Evolutionary conservation across 2,797 vertebrate genomes (phyloP).

Genomic region (Coendou prehensilis): DNA sequence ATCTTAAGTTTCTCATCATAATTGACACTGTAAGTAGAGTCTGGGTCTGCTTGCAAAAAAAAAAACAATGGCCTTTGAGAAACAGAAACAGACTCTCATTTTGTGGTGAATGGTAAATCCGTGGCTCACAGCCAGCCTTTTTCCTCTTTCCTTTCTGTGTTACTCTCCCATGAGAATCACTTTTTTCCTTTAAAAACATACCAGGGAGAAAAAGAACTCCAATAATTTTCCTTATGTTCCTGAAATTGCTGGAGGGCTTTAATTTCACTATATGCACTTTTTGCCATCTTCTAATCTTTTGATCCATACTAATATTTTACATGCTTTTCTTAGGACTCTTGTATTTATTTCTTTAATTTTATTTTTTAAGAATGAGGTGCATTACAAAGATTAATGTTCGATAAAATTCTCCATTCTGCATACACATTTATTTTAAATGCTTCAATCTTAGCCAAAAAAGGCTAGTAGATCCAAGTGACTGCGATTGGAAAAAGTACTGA

Average conservation of each 20-base stretch:
- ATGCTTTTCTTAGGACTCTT: constrained; percentile 19
- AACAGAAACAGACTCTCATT: constrained; percentile 69
- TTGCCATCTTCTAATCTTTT: constrained; percentile 38
- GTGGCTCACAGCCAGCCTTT: constrained; percentile 73
- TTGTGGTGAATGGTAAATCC: constrained; percentile 66
- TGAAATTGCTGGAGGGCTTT: constrained; percentile 45
- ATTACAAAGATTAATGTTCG: constrained; percentile 48
- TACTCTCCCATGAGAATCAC: constrained; percentile 63
- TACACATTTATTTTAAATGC: constrained; percentile 66
- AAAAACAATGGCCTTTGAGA: constrained; percentile 61
- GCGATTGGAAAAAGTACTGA: constrained; percentile 33
- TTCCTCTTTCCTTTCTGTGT: constrained; percentile 74
- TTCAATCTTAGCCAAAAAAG: constrained; percentile 24
- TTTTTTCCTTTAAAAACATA: constrained; percentile 68
- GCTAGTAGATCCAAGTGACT: constrained; percentile 9
- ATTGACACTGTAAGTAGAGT: constrained; percentile 58
- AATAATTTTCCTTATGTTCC: constrained; percentile 29
- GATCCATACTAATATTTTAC: neutral
- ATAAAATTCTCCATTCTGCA: neutral
- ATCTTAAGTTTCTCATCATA: constrained; percentile 25
- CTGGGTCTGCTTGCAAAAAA: constrained; percentile 47
- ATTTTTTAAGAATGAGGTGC: constrained; percentile 55
- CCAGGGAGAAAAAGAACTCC: constrained; percentile 51
- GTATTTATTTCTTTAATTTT: constrained; percentile 62
- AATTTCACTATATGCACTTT: constrained; percentile 38